phyloP scores from a whole-genome alignment of 2,797 vertebrate genomes.

The Danio kyathit region DNA sequence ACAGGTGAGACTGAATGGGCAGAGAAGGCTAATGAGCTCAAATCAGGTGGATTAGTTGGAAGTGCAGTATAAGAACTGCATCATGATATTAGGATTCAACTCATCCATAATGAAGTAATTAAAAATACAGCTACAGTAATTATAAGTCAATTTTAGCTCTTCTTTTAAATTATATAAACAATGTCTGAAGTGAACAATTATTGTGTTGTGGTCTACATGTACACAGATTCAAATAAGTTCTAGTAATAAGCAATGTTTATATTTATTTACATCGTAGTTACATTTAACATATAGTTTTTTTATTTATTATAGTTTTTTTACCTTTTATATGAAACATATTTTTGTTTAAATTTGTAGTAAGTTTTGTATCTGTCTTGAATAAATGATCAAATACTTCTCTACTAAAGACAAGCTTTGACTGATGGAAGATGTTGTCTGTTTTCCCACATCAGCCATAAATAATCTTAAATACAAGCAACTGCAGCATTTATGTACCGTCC shows the following conservation, averaged over 20 bases:
- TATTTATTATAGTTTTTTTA: no score
- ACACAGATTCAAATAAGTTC: neutral
- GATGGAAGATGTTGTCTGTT: neutral
- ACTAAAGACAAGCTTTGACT: neutral
- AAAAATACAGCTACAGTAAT: neutral
- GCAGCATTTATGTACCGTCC: neutral
- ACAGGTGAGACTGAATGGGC: no score
- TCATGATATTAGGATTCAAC: neutral
- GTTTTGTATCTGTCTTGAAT: no score
- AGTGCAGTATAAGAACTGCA: neutral
- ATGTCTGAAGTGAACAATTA: neutral
- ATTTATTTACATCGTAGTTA: neutral
- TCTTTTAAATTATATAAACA: neutral
- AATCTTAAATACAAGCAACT: neutral
- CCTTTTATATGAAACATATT: no score
- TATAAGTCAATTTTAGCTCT: no score
- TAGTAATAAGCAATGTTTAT: neutral
- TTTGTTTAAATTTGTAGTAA: no score
- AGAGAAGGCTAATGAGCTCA: neutral
- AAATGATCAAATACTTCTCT: neutral
- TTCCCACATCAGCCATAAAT: neutral
- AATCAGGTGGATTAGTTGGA: no score
- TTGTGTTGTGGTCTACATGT: neutral
- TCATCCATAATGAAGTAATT: neutral
- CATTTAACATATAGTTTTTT: no score